Conservation (phyloP, 2,113 vertebrate species). For the Nothoprocta pentlandii region DNA sequence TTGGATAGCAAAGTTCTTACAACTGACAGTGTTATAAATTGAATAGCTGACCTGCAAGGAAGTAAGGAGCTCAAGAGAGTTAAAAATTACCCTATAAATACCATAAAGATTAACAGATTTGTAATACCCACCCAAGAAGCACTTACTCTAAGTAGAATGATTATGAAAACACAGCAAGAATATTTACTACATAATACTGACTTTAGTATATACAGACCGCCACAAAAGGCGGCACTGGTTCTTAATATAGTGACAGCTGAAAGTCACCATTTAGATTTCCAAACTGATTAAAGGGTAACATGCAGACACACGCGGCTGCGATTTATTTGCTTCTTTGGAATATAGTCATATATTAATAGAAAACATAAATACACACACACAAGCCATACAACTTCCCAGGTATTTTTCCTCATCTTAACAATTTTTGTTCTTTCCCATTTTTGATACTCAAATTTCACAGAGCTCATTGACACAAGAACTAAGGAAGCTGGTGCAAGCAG, state of each 20-base stretch:
- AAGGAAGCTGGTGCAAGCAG: background rate
- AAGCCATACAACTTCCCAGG: background rate
- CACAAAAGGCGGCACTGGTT: conserved; percentile 59
- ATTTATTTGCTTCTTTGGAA: background rate
- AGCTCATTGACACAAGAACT: background rate
- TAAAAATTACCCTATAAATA: conserved; percentile 78
- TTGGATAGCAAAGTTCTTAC: conserved; percentile 43
- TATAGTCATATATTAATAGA: background rate
- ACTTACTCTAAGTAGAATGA: conserved; percentile 69
- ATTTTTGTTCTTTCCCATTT: background rate
- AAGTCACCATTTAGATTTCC: conserved; percentile 41
- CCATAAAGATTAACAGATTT: conserved; percentile 74
- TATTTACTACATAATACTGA: conserved; percentile 42
- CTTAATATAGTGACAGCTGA: conserved; percentile 57
- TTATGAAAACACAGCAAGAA: conserved; percentile 70
- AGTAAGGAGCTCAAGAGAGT: conserved; percentile 24
- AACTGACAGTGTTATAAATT: conserved; percentile 53
- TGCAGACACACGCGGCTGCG: background rate
- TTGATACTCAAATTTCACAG: background rate
- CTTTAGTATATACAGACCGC: conserved; percentile 63
- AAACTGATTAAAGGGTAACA: conserved; percentile 7
- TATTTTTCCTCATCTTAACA: background rate
- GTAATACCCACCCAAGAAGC: conserved; percentile 74
- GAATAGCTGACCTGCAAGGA: conserved; percentile 50
- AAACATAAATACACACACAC: too few relatives aligned